A percentile compares a stretch with the other conserved stretches of the same genome.
Conservation (phyloP, 2,797 vertebrate genomes). For the Syngnathus rostellatus region DNA sequence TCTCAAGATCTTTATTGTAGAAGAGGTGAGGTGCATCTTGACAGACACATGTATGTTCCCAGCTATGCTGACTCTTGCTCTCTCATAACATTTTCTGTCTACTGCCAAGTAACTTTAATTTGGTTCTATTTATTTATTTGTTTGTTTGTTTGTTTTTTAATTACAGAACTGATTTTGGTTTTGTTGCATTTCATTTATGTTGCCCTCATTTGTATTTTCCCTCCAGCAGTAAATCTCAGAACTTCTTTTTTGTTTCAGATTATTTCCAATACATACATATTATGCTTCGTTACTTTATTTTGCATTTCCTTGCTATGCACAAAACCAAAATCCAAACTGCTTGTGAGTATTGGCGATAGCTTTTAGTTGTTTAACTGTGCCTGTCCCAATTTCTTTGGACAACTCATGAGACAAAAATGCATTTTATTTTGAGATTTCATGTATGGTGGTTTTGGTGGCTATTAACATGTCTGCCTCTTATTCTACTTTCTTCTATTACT, state of each 20-base stretch:
- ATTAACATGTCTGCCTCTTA: slow-evolving; percentile 71
- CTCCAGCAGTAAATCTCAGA: slow-evolving; percentile 66
- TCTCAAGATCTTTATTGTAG: slow-evolving; percentile 56
- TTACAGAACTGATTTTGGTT: slow-evolving; percentile 62
- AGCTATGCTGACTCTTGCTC: slow-evolving; percentile 66
- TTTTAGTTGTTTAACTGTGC: slow-evolving; percentile 60
- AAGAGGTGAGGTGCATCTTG: slow-evolving; percentile 49
- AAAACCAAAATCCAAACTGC: slow-evolving; percentile 58
- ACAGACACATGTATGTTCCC: slow-evolving; percentile 50
- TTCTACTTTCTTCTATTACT: slow-evolving; percentile 84
- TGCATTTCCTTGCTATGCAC: slow-evolving; percentile 64
- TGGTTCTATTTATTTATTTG: slow-evolving; percentile 58
- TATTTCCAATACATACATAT: slow-evolving; percentile 48
- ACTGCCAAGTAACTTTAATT: slow-evolving; percentile 67
- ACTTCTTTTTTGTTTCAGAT: slow-evolving; percentile 62
- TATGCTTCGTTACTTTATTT: slow-evolving; percentile 65
- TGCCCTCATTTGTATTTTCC: slow-evolving; percentile 61
- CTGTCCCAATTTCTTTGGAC: slow-evolving; percentile 61
- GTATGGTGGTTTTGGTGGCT: slow-evolving; percentile 31
- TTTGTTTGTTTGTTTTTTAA: slow-evolving; percentile 46
- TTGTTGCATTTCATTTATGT: slow-evolving; percentile 48
- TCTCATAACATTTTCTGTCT: slow-evolving; percentile 67
- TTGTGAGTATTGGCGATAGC: slow-evolving; percentile 66
- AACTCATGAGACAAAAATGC: slow-evolving; percentile 61
- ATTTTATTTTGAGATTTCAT: slow-evolving; percentile 34